Conservation (phyloP, 1,140 invertebrate genomes). For the Micrasema minimum region DNA sequence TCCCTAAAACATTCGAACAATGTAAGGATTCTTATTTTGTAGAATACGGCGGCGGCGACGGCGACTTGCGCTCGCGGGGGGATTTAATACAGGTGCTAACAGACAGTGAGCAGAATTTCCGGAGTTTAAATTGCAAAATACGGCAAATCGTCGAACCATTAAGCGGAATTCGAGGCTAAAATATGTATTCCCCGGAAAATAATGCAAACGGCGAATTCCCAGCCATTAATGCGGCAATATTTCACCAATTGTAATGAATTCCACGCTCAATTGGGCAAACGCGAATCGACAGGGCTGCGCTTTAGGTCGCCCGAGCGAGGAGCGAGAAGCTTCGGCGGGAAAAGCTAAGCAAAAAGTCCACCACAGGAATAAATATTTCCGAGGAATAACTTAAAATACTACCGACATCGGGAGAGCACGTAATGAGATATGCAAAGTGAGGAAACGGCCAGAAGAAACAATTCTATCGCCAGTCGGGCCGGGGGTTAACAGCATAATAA, state of each 20-base stretch:
- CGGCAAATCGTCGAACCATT: constrained; percentile 17
- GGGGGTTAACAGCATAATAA: constrained; percentile 32
- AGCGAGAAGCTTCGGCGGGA: constrained; percentile 5
- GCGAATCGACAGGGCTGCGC: constrained; percentile 6
- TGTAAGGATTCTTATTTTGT: too few species aligned
- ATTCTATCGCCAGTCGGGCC: constrained; percentile 20
- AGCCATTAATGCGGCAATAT: constrained; percentile 26
- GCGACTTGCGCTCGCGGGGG: too few species aligned
- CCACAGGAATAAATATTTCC: constrained; percentile 37
- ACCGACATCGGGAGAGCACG: constrained; percentile 28
- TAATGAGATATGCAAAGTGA: constrained; percentile 38
- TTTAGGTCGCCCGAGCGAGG: neutral
- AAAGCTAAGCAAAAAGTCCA: constrained; percentile 10
- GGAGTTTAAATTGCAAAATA: constrained; percentile 7
- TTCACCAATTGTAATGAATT: constrained; percentile 29
- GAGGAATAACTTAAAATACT: constrained; percentile 28
- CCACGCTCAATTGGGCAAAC: constrained; percentile 33
- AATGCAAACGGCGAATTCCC: constrained; percentile 26
- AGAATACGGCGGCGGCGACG: too few species aligned
- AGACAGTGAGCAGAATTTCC: too few species aligned
- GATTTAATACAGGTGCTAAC: too few species aligned
- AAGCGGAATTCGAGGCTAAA: constrained; percentile 28
- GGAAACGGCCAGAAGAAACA: constrained; percentile 23
- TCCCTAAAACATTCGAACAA: too few species aligned
- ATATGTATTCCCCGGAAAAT: constrained; percentile 22